A percentile compares a stretch with the other conserved stretches of the same genome.
These are phyloP conservation scores for Nyleta sp. DNA, from an alignment of 2,888 invertebrate genomes.

Conservation along the genomic window DNA sequence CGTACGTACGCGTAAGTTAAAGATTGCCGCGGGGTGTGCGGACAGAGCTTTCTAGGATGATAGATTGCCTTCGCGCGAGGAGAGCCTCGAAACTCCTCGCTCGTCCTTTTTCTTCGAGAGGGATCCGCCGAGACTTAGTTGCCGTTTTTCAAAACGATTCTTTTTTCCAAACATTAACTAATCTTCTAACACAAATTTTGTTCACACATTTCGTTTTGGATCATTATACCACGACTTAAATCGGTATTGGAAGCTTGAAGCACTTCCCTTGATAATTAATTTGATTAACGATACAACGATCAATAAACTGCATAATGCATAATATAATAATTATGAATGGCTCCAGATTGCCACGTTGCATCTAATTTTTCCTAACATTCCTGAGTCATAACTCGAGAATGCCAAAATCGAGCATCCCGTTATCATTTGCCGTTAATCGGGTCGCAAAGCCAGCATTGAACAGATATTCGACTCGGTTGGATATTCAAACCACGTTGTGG, in stretches of 20 bases:
- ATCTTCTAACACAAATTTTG: too few species aligned
- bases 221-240: too few species aligned
- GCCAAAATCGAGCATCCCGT: slow-evolving; percentile 65
- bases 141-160: slow-evolving; percentile 60
- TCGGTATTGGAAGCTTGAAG: too few species aligned
- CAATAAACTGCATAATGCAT: too few species aligned
- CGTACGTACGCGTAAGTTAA: slow-evolving; percentile 49
- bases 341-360: too few species aligned
- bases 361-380: too few species aligned
- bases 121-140: slow-evolving; percentile 53
- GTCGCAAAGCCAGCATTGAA: slow-evolving; percentile 43
- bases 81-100: slow-evolving; percentile 45
- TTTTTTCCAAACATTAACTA: too few species aligned
- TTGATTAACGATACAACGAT: too few species aligned
- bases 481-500: slow-evolving; percentile 64
- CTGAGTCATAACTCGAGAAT: slow-evolving; percentile 45
- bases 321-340: too few species aligned
- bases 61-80: slow-evolving; percentile 75
- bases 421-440: slow-evolving; percentile 67
- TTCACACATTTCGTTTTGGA: too few species aligned
- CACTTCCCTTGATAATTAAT: too few species aligned
- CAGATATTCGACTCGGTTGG: slow-evolving; percentile 47
- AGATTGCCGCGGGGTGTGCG: slow-evolving; percentile 50
- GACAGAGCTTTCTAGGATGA: slow-evolving; percentile 73
- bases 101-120: slow-evolving; percentile 37